Evolutionary conservation across 1,140 invertebrate genomes (phyloP), one percentile per base, ranked within the genome.

Genomic region (Globodera rostochiensis): DNA sequence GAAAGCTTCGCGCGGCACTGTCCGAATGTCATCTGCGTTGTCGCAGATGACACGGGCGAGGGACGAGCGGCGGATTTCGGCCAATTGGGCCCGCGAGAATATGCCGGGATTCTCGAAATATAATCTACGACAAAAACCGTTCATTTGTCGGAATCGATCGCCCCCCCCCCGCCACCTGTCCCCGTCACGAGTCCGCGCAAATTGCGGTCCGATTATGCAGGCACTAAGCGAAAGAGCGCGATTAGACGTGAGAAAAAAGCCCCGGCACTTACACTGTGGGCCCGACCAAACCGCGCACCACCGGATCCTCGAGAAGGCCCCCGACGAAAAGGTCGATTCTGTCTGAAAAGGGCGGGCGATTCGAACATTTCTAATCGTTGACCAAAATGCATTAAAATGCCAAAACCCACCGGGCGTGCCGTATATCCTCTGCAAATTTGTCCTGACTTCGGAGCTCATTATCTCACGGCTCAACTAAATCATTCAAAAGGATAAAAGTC

Each of bases 171-270:
- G 36, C 36, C 73, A 93, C 85, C 93, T 90, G 87, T 93, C 93
- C 49, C 93, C 93, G 86, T 92, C 91, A 82, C 92, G 89, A 1
- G 93, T 83, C 80, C 92, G 89, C 0, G 92, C 91, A 87, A 98
- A 97, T 91, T 99, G 97, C 49, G 96, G 96, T 25, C 95, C 95
- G 84, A 99, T 95, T 73, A 99, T 93, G 88, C 97, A 98, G 75
- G 95, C 94, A 64, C 74, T 76, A 45, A 46, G 49, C n/a, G 7
- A 45, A 74, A 45, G 47, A 64, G 57, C 5, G 57, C 19, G 19
- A 53, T 53, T 53, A 1, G 36, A 36, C 36, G 36, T 36, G 36
- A 36, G 53, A 53, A 76, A 46, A 53, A 49, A 15, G 13, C 13
- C 13, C 15, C 46, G 49, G 36, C 50, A 47, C 57, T 45, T 70